Evolutionary conservation across 1,140 invertebrate species (phyloP), one percentile per base, ranked within the genome.

Genomic region (Drosophila eugracilis): DNA sequence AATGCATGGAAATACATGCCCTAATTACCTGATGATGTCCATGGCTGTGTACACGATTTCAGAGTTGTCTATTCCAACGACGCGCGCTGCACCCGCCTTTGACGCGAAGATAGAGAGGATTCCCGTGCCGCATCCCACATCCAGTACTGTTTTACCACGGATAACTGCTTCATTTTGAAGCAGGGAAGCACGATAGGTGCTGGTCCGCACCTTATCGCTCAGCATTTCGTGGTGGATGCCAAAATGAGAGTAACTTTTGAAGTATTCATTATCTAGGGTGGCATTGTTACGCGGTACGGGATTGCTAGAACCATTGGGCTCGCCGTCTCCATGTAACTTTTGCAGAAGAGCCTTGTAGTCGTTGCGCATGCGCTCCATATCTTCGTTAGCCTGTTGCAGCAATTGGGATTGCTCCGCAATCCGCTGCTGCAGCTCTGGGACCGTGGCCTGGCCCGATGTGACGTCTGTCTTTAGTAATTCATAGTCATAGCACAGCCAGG

Each of bases 141-240:
- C 98, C 70, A 99, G 94, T 34, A 99, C 97, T 4, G 94, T 92
- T 92, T 98, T 98, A 55, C 95, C 94, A 69, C 93, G 92, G 50
- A 97, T 94, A 44, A 92, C 91, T 22, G 93, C 92, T 12, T 92
- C 92, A 89, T 99, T 99, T 34, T 95, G 95, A 42, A 97, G 92
- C 78, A 99, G 96, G n/a, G 98, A 97, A 92, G 98, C 95, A 69
- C 96, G 94, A 92, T 99, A 99, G 63, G 97, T 97, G 91, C 96
- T 94, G 9, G 98, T 99, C 60, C 99, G 93, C 7, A 99, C 92
- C 91, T 92, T 93, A 95, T 88, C 95, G 66, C 94, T 95, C 9
- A 98, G 92, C 97, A 98, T 98, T 90, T 97, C 97, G 92, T 98
- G 97, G 93, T 99, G 99, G 89, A 99, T 99, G 10, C 96, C 96